These are phyloP conservation scores for human DNA, from an alignment of 2,113 vertebrate genomes.

Conservation along the genomic window GRCh38 chr7:137937501-137938000, in stretches of 20 bases:
- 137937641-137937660: background rate
- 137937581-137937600: background rate
- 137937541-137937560: background rate
- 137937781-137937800: background rate
- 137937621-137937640: background rate
- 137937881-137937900: background rate
- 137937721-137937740: background rate
- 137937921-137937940: background rate
- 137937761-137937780: conserved; percentile 22
- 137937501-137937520: background rate
- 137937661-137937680: background rate
- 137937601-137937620: background rate
- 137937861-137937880: background rate
- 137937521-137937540: background rate
- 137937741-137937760: background rate
- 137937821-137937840: background rate
- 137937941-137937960: background rate
- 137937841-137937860: background rate
- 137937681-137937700: background rate
- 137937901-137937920: background rate
- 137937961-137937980: background rate
- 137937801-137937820: background rate
- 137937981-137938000: background rate
- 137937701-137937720: background rate
- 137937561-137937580: background rate